These are phyloP conservation scores for Manacus vitellinus DNA, from an alignment of 2,113 vertebrate genomes.

Conservation along the genomic window DNA sequence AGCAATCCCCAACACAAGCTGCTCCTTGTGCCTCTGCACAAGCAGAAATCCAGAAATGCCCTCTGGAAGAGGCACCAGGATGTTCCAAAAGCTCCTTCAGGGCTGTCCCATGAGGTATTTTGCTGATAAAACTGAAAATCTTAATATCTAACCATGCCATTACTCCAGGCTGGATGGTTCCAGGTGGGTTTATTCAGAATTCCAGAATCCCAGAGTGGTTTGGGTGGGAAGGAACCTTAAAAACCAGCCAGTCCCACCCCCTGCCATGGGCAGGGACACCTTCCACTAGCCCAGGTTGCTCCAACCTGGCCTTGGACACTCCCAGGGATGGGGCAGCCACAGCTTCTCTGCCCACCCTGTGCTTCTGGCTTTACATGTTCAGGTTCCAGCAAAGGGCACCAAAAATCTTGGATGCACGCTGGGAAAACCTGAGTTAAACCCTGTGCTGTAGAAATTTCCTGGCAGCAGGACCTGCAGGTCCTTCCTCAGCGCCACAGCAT, in stretches of 20 bases:
- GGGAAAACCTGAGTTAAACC: rapidly evolving
- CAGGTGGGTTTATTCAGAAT: too few relatives aligned
- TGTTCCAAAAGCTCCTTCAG: too few relatives aligned
- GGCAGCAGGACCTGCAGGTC: background rate
- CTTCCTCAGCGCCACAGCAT: background rate
- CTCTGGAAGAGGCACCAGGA: too few relatives aligned
- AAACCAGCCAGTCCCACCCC: background rate
- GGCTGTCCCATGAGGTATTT: background rate
- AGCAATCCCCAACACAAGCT: background rate
- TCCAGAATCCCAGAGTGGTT: background rate
- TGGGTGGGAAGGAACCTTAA: background rate
- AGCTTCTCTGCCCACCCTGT: too few relatives aligned
- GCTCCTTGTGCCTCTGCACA: rapidly evolving
- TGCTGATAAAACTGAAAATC: too few relatives aligned
- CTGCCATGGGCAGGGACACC: background rate
- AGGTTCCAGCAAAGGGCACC: background rate
- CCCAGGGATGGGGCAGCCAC: background rate
- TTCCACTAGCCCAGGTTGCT: background rate
- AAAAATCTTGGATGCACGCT: background rate
- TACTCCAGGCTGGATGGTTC: background rate
- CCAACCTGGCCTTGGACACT: background rate
- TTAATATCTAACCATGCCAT: too few relatives aligned
- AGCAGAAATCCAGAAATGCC: background rate
- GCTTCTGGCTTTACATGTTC: background rate
- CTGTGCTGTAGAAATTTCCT: background rate